Evolutionary conservation across 2,797 vertebrate species (phyloP).

Genomic region (Lophura swinhoii): DNA sequence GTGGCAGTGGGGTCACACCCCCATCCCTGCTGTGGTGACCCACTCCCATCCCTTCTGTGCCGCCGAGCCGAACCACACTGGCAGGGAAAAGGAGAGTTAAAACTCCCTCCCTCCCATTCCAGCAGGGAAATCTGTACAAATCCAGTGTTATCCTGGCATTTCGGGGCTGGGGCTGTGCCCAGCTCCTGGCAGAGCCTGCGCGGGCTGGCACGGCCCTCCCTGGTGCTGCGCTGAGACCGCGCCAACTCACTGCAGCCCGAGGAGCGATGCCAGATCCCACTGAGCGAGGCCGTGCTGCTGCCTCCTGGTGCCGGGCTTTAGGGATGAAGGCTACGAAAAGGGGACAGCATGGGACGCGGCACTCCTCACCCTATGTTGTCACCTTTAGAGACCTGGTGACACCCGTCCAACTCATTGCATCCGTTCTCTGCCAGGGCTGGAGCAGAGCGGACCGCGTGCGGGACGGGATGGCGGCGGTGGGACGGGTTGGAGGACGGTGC

Average conservation of each 20-base stretch:
- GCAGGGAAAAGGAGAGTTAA: slow-evolving; percentile 18
- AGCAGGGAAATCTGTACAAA: slow-evolving; percentile 39
- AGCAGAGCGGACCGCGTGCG: neutral
- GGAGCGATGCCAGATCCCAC: neutral
- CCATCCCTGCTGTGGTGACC: neutral
- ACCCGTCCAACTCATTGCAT: neutral
- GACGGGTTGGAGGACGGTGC: neutral
- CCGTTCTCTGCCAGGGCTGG: neutral
- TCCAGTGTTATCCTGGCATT: slow-evolving; percentile 3
- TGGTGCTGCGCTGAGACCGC: neutral
- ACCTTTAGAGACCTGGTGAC: neutral
- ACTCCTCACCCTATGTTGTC: neutral
- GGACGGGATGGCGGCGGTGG: neutral
- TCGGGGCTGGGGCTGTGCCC: neutral
- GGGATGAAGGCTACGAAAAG: neutral
- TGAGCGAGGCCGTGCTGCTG: neutral
- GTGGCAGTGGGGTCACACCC: neutral
- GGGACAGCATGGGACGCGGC: neutral
- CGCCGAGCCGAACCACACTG: neutral
- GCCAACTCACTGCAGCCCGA: neutral
- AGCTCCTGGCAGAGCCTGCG: slow-evolving; percentile 36
- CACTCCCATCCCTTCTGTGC: rapidly evolving
- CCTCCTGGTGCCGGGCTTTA: neutral
- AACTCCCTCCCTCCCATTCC: neutral
- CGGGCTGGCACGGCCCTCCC: slow-evolving; percentile 37